These are phyloP conservation scores for Akabosia matsudoensis DNA, from an alignment of 1,140 invertebrate species.

Conservation along the genomic window DNA sequence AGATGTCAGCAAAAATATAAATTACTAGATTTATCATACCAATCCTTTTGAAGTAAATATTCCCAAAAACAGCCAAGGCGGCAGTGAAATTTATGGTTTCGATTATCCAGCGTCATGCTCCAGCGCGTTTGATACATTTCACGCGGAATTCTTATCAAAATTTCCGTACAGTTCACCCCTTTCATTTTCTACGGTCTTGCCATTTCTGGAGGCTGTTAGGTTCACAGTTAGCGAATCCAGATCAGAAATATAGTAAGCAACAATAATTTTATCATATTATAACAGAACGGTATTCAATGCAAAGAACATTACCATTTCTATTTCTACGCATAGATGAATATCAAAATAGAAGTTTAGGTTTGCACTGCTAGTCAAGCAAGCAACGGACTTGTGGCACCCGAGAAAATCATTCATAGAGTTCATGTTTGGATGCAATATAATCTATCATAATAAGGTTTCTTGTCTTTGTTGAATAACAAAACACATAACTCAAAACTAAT, in stretches of 20 bases:
- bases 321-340: neutral
- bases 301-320: neutral
- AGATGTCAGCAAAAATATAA: neutral
- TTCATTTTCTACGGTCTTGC: neutral
- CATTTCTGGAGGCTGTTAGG: neutral
- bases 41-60: neutral
- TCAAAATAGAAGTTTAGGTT: neutral
- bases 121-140: constrained; percentile 36
- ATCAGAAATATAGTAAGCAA: too few relatives aligned
- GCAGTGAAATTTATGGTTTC: constrained; percentile 43
- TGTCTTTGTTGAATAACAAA: neutral
- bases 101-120: constrained; percentile 32
- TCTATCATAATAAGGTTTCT: too few relatives aligned
- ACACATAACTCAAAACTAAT: neutral
- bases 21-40: neutral
- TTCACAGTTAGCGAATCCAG: too few relatives aligned
- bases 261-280: too few relatives aligned
- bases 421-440: too few relatives aligned
- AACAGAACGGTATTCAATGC: too few relatives aligned
- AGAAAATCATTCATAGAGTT: too few relatives aligned
- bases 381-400: too few relatives aligned
- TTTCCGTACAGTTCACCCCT: neutral
- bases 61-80: neutral
- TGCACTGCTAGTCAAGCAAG: neutral
- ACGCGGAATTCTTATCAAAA: constrained; percentile 42